A percentile compares a stretch with the other conserved stretches of the same genome.
Evolutionary conservation across 2,888 invertebrate genomes (phyloP).

Genomic region (Kryphioiulus occultus): DNA sequence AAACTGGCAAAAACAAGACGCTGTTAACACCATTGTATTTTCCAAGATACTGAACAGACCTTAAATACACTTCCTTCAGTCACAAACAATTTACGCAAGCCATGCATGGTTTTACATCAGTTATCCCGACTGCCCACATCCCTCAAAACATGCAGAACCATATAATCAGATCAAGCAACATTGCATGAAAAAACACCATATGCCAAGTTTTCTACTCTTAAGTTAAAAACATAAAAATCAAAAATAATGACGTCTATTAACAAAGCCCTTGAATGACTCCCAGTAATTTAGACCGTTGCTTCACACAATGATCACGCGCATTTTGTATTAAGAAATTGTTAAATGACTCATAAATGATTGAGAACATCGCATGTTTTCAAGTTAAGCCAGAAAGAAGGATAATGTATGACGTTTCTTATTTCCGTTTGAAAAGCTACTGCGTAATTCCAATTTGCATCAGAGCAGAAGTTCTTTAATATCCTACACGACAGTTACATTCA

Average conservation of each 20-base stretch:
- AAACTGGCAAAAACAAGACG: too few relatives aligned
- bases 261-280: neutral
- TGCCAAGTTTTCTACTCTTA: too few relatives aligned
- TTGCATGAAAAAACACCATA: too few relatives aligned
- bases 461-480: neutral
- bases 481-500: neutral
- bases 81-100: too few relatives aligned
- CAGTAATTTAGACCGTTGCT: neutral
- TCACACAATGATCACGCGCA: neutral
- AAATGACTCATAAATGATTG: constrained; percentile 8
- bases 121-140: too few relatives aligned
- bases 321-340: neutral
- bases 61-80: too few relatives aligned
- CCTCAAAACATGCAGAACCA: too few relatives aligned
- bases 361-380: neutral
- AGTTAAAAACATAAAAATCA: neutral
- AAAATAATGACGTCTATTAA: neutral
- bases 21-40: too few relatives aligned
- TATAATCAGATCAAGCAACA: too few relatives aligned
- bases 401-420: neutral
- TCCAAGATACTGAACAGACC: too few relatives aligned
- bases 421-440: neutral
- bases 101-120: too few relatives aligned
- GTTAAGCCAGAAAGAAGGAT: constrained; percentile 3
- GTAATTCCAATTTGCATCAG: neutral